A percentile compares a stretch with the other conserved stretches of the same genome.
These are phyloP conservation scores for Parapsyche elsis DNA, from an alignment of 1,140 invertebrate genomes.

Conservation along the genomic window DNA sequence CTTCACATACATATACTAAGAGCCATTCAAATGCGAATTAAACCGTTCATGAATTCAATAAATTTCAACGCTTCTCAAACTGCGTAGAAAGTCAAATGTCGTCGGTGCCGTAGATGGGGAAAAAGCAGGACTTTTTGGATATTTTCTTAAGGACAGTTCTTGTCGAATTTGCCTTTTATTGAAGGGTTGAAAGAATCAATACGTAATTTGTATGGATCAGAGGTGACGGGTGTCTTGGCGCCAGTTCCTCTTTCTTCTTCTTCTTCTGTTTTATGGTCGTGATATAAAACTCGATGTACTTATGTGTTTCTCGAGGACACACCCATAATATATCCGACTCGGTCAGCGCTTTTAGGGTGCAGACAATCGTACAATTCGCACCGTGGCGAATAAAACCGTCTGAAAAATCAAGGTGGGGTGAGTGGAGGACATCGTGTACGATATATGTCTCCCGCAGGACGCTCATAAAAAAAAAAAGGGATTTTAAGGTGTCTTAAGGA, in stretches of 20 bases:
- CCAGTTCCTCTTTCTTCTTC: not conserved
- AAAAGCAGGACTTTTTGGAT: not conserved
- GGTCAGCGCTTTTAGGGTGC: constrained; percentile 49
- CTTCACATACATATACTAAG: not conserved
- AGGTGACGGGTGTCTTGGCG: constrained; percentile 24
- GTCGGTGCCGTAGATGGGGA: not conserved
- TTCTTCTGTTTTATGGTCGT: constrained; percentile 45
- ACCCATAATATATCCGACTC: constrained; percentile 44
- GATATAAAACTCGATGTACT: constrained; percentile 53
- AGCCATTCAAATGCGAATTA: not conserved
- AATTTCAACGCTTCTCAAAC: not conserved
- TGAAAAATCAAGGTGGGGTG: not conserved
- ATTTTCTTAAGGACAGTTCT: constrained; percentile 13
- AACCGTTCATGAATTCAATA: not conserved
- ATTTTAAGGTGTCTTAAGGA: constrained; percentile 41
- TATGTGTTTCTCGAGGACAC: constrained; percentile 48
- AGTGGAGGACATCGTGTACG: not conserved
- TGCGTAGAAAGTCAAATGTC: no score
- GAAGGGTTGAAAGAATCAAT: constrained; percentile 33
- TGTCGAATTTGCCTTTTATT: constrained; percentile 9
- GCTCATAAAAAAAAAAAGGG: constrained; percentile 42
- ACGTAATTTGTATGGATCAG: constrained; percentile 53
- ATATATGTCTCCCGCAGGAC: constrained; percentile 36
- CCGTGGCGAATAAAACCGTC: constrained; percentile 22
- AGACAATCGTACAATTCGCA: not conserved